Conservation (phyloP, 1,140 invertebrate genomes). For the roundworm (Caenorhabditis elegans) region WBcel235 BX284603.4:9198001-9198500, state of each 20-base stretch:
- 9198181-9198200: constrained; percentile 44
- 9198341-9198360: constrained; percentile 42
- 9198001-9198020: constrained; percentile 46
- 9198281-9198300: constrained; percentile 48
- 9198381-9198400: constrained; percentile 49
- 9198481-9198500: no score
- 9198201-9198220: constrained; percentile 50
- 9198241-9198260: constrained; percentile 51
- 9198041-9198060: constrained; percentile 46
- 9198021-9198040: constrained; percentile 38
- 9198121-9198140: constrained; percentile 46
- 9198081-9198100: background rate
- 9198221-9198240: constrained; percentile 49
- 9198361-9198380: constrained; percentile 50
- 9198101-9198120: constrained; percentile 13
- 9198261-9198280: constrained; percentile 52
- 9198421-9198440: constrained; percentile 41
- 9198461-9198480: no score
- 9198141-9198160: constrained; percentile 50
- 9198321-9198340: constrained; percentile 47
- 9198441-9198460: constrained; percentile 16
- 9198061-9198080: constrained; percentile 37
- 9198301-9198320: constrained; percentile 49
- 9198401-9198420: constrained; percentile 46
- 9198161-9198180: constrained; percentile 48